A percentile compares a stretch with the other conserved stretches of the same genome.
These are phyloP conservation scores for Nephrotoma appendiculata DNA, from an alignment of 2,888 invertebrate species.

Conservation along the genomic window DNA sequence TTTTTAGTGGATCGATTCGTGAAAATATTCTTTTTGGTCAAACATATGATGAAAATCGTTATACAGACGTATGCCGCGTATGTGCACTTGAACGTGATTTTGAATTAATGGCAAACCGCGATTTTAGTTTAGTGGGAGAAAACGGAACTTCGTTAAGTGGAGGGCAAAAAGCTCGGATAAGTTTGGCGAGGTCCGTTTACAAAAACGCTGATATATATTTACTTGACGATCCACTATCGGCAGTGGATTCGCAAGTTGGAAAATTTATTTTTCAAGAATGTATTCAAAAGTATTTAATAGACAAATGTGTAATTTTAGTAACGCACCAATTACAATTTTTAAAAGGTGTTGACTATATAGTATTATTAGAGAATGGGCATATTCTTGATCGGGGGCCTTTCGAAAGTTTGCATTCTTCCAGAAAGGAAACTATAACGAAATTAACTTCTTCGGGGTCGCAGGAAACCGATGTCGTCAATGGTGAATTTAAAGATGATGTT, in stretches of 20 bases:
- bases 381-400: constrained; percentile 33
- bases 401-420: constrained; percentile 35
- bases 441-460: constrained; percentile 21
- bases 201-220: constrained; percentile 55
- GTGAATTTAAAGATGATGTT: not conserved
- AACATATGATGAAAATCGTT: constrained; percentile 35
- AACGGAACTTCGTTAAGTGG: constrained; percentile 68
- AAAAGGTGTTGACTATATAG: constrained; percentile 35
- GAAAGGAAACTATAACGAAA: constrained; percentile 34
- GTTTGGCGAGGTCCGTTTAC: constrained; percentile 62
- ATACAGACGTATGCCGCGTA: constrained; percentile 41
- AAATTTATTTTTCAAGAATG: constrained; percentile 49
- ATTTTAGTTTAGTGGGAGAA: constrained; percentile 67
- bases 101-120: constrained; percentile 57
- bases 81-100: constrained; percentile 57
- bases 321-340: constrained; percentile 69
- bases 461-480: not conserved
- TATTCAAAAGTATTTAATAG: constrained; percentile 37
- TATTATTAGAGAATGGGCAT: constrained; percentile 31
- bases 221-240: constrained; percentile 56
- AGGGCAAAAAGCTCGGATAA: constrained; percentile 70
- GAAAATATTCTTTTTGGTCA: constrained; percentile 52
- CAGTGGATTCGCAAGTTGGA: constrained; percentile 51
- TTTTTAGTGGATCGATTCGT: constrained; percentile 42
- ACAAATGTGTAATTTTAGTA: constrained; percentile 59